These are phyloP conservation scores for Zaprionus bogoriensis DNA, from an alignment of 2,888 invertebrate genomes.

Conservation along the genomic window DNA sequence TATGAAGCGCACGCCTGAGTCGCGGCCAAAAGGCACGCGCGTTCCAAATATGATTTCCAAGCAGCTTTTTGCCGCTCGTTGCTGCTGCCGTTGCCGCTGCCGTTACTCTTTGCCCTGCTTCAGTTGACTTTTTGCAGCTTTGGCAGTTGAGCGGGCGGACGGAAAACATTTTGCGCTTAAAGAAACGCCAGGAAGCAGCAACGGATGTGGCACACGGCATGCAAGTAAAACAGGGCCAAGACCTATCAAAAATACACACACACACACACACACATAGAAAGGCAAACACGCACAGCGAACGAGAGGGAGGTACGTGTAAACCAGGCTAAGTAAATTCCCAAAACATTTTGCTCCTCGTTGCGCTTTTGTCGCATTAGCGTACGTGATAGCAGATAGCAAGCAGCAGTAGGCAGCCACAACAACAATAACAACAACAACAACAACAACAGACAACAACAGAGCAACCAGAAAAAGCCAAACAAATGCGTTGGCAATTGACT, in stretches of 20 bases:
- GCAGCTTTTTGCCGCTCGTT: too few relatives aligned
- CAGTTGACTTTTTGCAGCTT: constrained; percentile 10
- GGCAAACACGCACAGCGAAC: constrained; percentile 1
- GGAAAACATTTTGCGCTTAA: constrained; percentile 73
- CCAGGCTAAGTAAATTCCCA: constrained; percentile 65
- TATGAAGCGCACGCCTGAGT: constrained; percentile 33
- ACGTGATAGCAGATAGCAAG: constrained; percentile 74
- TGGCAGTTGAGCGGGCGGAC: constrained; percentile 39
- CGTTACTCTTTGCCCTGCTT: neutral
- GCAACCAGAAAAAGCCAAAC: neutral
- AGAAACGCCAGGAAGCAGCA: constrained; percentile 61
- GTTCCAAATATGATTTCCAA: constrained; percentile 65
- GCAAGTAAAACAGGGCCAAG: constrained; percentile 60
- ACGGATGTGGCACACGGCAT: constrained; percentile 69
- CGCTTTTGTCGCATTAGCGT: constrained; percentile 78
- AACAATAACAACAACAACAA: constrained; percentile 22
- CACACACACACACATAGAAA: neutral
- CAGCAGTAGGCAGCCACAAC: constrained; percentile 19
- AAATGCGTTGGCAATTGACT: neutral
- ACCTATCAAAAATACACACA: constrained; percentile 20
- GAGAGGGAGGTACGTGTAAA: too few relatives aligned
- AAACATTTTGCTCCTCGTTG: constrained; percentile 71
- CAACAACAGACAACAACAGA: constrained; percentile 5
- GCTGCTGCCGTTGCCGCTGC: neutral
- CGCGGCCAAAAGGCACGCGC: constrained; percentile 58